Conservation (phyloP, 2,113 vertebrate species). For the Muscicapa adusta region DNA sequence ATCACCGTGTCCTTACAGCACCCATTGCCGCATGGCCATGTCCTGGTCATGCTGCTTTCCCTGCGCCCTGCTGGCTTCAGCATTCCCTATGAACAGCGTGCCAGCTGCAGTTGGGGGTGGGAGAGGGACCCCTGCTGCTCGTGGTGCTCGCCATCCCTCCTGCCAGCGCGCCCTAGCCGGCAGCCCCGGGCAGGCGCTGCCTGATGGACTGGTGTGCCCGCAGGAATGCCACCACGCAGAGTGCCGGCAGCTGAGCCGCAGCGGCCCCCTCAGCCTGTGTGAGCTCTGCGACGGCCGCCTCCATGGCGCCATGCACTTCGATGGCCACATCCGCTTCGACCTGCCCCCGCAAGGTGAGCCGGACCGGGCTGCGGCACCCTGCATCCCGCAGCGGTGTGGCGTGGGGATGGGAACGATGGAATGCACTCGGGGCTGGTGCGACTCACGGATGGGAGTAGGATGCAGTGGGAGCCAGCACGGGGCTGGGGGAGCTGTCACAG, state of each 20-base stretch:
- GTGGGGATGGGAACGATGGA: fast-evolving
- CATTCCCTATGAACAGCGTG: fast-evolving
- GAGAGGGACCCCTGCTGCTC: not conserved
- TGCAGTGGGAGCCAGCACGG: fast-evolving
- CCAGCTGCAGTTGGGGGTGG: fast-evolving
- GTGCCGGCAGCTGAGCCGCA: constrained; percentile 83
- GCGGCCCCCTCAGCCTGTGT: constrained; percentile 83
- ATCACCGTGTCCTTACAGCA: not conserved
- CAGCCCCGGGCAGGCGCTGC: not conserved
- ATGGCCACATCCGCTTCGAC: constrained; percentile 87
- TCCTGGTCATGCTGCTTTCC: not conserved
- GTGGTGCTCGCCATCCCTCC: not conserved
- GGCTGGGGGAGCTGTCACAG: not conserved
- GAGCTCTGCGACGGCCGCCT: constrained; percentile 85
- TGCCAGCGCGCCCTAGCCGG: fast-evolving
- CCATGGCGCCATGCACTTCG: constrained; percentile 86
- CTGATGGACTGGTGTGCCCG: fast-evolving
- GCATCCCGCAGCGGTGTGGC: fast-evolving
- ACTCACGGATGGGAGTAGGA: not conserved
- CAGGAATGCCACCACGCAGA: constrained; percentile 91
- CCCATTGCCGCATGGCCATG: fast-evolving
- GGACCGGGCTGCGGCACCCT: fast-evolving
- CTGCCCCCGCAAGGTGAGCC: constrained; percentile 83
- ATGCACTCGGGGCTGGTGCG: fast-evolving
- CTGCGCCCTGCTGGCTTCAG: fast-evolving